Evolutionary conservation across 2,113 vertebrate species (phyloP), one percentile per base, ranked within the genome.

Genomic region (Lampris megalopsis): DNA sequence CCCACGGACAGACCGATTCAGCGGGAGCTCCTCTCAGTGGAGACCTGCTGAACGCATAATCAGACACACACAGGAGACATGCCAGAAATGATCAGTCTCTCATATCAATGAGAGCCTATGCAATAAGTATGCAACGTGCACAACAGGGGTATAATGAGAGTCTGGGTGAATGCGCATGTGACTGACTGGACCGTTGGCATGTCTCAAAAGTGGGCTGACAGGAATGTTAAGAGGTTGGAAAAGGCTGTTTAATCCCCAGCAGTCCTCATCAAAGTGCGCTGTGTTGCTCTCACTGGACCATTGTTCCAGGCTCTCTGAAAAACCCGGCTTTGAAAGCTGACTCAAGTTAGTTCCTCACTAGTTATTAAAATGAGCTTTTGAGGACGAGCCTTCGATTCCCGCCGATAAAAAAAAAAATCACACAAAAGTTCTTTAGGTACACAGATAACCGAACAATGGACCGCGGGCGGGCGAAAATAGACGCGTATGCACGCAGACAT

Each of bases 161-260:
- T 24, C 24, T 24, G 24, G 9, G 13, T 6, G 2, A 57, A 10
- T 7, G 49, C 38, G 73, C 71, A 80, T 68, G 75, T 72, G 78
- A 81, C 68, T 1, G 58, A 24, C 0, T 24, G 64, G 62, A 9
- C 57, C 45, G 7, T 9, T 50, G 63, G 49, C 48, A 61, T 54
- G 66, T 37, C 49, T 58, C 80, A 35, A 50, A 56, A 54, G 72
- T 64, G 74, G 82, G 69, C 81, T 68, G 0, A n/a, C 45, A 71
- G 88, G 92, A 90, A 93, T 92, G 90, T 89, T 92, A 90, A 89
- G 89, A 88, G 81, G 77, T 48, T 88, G 78, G 74, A 82, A 86
- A 88, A 24, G 49, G 59, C 11, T 1, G 57, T 83, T 80, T 83
- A 91, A 89, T 88, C 79, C 80, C 71, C 71, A 76, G 75, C 68